phyloP scores from a whole-genome alignment of 2,113 vertebrate genomes.

The Macroglossus sobrinus region DNA sequence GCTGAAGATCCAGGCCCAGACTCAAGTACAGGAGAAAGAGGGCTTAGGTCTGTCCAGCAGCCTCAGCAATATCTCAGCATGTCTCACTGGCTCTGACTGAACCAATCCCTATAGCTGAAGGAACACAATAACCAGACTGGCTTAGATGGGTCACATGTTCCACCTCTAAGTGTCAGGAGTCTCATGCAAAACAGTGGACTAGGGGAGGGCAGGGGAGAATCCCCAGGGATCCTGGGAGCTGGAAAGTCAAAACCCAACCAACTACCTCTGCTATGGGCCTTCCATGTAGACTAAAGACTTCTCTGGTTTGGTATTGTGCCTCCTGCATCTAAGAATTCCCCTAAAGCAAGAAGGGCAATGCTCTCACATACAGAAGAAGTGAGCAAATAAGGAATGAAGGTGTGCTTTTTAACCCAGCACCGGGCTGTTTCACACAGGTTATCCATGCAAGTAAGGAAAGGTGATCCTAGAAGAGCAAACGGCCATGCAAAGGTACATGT shows the following conservation, averaged over 20 bases:
- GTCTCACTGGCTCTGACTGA: background rate
- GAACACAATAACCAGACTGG: background rate
- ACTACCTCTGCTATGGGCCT: background rate
- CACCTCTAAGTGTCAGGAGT: background rate
- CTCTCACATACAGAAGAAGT: background rate
- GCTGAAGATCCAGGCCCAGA: background rate
- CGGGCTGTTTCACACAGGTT: background rate
- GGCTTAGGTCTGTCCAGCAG: background rate
- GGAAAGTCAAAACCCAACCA: background rate
- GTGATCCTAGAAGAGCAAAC: background rate
- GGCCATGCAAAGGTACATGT: rapidly evolving
- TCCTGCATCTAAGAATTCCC: background rate
- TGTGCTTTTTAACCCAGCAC: background rate
- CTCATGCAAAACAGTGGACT: background rate
- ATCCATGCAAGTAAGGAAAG: background rate
- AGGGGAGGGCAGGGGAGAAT: too few relatives aligned
- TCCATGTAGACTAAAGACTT: background rate
- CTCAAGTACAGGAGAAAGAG: background rate
- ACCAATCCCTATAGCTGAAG: background rate
- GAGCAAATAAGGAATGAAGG: background rate
- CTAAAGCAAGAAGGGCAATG: background rate
- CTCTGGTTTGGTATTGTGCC: background rate
- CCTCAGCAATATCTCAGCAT: background rate
- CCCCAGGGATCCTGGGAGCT: background rate
- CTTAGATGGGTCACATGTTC: background rate